A percentile compares a stretch with the other conserved stretches of the same genome.
Evolutionary conservation across 2,113 vertebrate genomes (phyloP).

Genomic region (Tragelaphus scriptus): DNA sequence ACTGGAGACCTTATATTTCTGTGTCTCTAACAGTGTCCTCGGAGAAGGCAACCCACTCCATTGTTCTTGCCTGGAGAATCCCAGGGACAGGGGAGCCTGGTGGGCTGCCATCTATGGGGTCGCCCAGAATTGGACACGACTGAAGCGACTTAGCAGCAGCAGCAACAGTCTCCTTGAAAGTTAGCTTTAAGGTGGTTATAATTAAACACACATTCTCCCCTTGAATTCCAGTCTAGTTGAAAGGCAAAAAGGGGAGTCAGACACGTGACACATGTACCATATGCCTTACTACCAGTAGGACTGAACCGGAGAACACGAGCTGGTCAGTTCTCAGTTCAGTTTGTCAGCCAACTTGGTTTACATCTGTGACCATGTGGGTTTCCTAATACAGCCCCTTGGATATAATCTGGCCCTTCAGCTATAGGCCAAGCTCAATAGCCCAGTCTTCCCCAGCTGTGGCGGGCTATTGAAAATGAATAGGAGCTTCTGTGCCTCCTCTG

Average conservation of each 20-base stretch:
- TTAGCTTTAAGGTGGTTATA: background rate
- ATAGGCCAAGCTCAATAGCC: background rate
- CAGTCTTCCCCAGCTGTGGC: background rate
- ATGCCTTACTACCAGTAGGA: background rate
- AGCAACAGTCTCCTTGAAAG: background rate
- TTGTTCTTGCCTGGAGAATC: no score
- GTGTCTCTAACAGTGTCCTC: background rate
- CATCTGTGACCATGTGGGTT: background rate
- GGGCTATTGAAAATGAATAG: background rate
- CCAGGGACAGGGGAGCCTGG: no score
- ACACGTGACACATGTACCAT: rapidly evolving
- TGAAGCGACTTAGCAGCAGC: no score
- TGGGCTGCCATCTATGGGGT: no score
- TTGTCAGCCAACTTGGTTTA: background rate
- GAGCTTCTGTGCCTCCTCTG: background rate
- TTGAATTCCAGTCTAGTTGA: background rate
- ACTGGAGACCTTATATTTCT: background rate
- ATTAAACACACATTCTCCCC: background rate
- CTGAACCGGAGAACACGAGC: background rate
- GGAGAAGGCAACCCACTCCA: no score
- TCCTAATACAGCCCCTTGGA: background rate
- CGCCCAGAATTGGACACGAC: no score
- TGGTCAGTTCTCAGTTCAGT: background rate
- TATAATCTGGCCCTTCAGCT: background rate
- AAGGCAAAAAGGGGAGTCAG: background rate